These are phyloP conservation scores for Melieria picta DNA, from an alignment of 2,888 invertebrate genomes.

Conservation along the genomic window DNA sequence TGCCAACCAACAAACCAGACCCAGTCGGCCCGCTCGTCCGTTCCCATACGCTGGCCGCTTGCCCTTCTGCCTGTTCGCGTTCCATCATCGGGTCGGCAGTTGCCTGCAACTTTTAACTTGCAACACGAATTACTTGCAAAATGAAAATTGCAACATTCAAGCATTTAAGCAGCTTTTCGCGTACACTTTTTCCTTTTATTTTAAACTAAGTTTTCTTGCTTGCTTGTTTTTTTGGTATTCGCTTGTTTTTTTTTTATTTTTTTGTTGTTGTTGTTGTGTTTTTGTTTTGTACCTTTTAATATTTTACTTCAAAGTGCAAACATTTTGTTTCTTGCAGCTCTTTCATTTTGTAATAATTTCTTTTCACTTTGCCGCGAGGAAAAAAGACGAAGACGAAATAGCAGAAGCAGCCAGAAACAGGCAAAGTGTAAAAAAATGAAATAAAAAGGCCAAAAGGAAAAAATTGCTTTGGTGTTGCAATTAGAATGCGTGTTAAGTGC, in stretches of 20 bases:
- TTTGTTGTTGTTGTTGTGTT: constrained; percentile 10
- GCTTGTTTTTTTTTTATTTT: too few relatives aligned
- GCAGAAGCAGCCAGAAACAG: background rate
- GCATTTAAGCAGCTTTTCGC: constrained; percentile 53
- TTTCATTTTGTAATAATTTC: constrained; percentile 32
- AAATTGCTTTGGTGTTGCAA: constrained; percentile 54
- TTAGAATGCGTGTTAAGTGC: constrained; percentile 65
- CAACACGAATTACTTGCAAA: constrained; percentile 36
- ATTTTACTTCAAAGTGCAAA: constrained; percentile 28
- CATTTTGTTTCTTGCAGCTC: background rate
- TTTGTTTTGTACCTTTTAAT: constrained; percentile 31
- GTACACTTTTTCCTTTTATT: constrained; percentile 3
- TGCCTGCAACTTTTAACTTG: constrained; percentile 12
- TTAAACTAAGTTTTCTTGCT: constrained; percentile 19
- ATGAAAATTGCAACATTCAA: constrained; percentile 56
- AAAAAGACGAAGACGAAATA: constrained; percentile 12
- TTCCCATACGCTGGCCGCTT: background rate
- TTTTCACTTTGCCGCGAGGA: constrained; percentile 17
- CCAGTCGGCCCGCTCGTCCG: background rate
- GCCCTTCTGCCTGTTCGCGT: background rate
- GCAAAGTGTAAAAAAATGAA: constrained; percentile 11
- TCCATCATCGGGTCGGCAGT: background rate
- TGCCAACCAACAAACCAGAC: background rate
- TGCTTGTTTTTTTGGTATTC: background rate
- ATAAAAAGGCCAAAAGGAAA: constrained; percentile 30